phyloP scores from a whole-genome alignment of 1,140 invertebrate species.

The Drosophila ironensis region DNA sequence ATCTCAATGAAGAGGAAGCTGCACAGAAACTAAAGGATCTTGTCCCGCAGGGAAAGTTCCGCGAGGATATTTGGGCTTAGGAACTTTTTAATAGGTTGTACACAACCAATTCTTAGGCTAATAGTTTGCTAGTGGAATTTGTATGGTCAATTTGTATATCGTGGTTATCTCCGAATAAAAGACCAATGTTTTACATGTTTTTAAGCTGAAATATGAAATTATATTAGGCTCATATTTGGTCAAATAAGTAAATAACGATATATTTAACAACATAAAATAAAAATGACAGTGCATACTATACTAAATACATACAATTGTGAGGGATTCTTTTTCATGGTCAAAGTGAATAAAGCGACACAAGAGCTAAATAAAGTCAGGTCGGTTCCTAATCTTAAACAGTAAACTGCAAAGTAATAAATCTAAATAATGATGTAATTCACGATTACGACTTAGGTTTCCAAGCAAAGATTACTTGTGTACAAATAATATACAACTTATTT shows the following conservation, averaged over 20 bases:
- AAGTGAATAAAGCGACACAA: conserved; percentile 28
- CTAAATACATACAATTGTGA: conserved; percentile 71
- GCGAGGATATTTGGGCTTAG: conserved; percentile 84
- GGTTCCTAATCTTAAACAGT: conserved; percentile 30
- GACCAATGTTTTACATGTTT: background rate
- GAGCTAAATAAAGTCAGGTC: conserved; percentile 37
- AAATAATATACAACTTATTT: conserved; percentile 36
- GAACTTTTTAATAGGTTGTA: no score
- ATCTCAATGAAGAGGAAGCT: conserved; percentile 80
- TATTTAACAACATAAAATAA: conserved; percentile 81
- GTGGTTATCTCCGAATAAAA: background rate
- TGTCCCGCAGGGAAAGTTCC: conserved; percentile 82
- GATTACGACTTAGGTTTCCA: conserved; percentile 61
- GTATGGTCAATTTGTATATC: no score
- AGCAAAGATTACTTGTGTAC: conserved; percentile 32
- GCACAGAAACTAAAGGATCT: conserved; percentile 80
- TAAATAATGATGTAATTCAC: conserved; percentile 43
- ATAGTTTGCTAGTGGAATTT: no score
- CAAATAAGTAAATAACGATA: conserved; percentile 80
- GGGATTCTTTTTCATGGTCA: conserved; percentile 21
- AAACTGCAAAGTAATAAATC: conserved; percentile 60
- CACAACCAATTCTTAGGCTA: no score
- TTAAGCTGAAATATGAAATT: background rate
- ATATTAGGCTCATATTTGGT: conserved; percentile 37
- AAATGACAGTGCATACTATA: conserved; percentile 75